phyloP scores from a whole-genome alignment of 53 echinoderm and acorn worm species.

The Hippasteria phrygiana region DNA sequence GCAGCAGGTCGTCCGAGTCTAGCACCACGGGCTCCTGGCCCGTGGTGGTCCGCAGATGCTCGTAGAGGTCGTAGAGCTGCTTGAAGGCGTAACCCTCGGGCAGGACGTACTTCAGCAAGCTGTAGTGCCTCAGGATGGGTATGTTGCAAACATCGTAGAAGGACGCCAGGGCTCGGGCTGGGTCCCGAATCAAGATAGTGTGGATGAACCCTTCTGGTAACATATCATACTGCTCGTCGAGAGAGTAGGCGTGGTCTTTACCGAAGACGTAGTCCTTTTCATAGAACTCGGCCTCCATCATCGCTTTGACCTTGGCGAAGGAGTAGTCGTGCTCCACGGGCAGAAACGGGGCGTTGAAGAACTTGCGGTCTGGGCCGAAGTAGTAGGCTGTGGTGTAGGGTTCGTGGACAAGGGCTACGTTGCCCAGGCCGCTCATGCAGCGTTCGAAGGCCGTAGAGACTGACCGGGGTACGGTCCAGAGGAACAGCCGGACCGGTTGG shows the following conservation, averaged over 20 bases:
- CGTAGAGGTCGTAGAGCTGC: slow-evolving; percentile 71
- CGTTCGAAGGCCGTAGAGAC: slow-evolving; percentile 78
- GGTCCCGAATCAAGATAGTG: slow-evolving; percentile 69
- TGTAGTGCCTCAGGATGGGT: slow-evolving; percentile 65
- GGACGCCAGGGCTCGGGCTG: slow-evolving; percentile 45
- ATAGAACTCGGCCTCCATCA: slow-evolving; percentile 66
- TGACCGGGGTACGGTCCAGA: slow-evolving; percentile 73
- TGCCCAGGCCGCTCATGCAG: slow-evolving; percentile 70
- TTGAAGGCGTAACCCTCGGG: slow-evolving; percentile 76
- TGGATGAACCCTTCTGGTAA: slow-evolving; percentile 69
- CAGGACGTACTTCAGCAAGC: slow-evolving; percentile 58
- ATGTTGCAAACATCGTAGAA: slow-evolving; percentile 67
- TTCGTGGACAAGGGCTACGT: slow-evolving; percentile 69
- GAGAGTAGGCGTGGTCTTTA: slow-evolving; percentile 71
- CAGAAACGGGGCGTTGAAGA: slow-evolving; percentile 64
- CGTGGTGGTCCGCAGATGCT: slow-evolving; percentile 32
- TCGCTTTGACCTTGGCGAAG: slow-evolving; percentile 60
- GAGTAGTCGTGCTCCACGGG: slow-evolving; percentile 70
- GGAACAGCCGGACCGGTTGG: slow-evolving; percentile 53
- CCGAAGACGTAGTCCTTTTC: slow-evolving; percentile 63
- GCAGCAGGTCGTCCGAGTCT: slow-evolving; percentile 67
- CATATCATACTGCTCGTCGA: slow-evolving; percentile 59
- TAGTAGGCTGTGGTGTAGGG: slow-evolving; percentile 76
- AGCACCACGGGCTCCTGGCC: slow-evolving; percentile 55
- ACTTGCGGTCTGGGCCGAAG: slow-evolving; percentile 72